Evolutionary conservation across 2,888 invertebrate species (phyloP), one percentile per base, ranked within the genome.

Genomic region (Chrysodeixis includens): DNA sequence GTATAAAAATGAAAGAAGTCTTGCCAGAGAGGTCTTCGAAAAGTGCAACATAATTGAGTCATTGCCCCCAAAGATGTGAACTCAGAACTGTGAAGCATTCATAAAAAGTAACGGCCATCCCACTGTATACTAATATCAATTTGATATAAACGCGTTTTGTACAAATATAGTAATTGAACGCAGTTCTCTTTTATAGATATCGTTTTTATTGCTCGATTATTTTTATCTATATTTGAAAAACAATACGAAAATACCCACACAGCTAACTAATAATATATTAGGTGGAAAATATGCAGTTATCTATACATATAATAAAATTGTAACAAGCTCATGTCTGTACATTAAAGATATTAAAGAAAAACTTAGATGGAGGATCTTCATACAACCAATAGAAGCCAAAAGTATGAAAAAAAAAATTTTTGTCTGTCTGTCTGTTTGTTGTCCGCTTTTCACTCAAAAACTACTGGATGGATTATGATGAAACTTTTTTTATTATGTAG

Each of bases 1-100:
- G n/a, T n/a, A 40, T 40, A 40, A 40, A 40, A 40, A 40, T 40
- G n/a, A 40, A 40, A 40, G 40, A 40, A 12, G 12, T 35, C 10
- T 35, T 35, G 40, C 40, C 40, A 40, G 40, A n/a, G 40, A 40
- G n/a, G n/a, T n/a, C n/a, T n/a, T 40, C 40, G n/a, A 40, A 40
- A 40, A n/a, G 40, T 40, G 40, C 40, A 40, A 40, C 40, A 40
- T 40, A 40, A 40, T 40, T 40, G 40, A 40, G 40, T 40, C 40
- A 40, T 40, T 40, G 40, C 40, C n/a, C 40, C 40, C 40, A n/a
- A 40, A 40, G 40, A 40, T 40, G 40, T 40, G 40, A 40, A 40
- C 26, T 26, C 26, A 26, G 26, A 26, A 2, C 40, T 40, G 40
- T 40, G 40, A 40, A 40, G 40, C 40, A 40, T 40, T 40, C 40